Evolutionary conservation across 2,888 invertebrate genomes (phyloP).

Genomic region (Gymnosoma rotundatum): DNA sequence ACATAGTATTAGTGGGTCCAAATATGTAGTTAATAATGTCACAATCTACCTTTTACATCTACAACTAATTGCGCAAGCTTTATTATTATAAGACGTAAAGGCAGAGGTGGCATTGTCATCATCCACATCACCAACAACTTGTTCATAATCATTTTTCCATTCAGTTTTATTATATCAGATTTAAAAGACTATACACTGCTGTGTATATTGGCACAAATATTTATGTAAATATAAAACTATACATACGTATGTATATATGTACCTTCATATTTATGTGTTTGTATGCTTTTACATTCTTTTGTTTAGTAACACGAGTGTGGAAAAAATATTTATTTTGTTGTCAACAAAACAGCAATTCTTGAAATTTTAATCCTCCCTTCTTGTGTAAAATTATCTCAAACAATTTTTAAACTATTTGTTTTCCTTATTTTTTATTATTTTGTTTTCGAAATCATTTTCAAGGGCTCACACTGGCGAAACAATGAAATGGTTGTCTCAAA

Average conservation of each 20-base stretch:
- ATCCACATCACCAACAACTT: conserved; percentile 8
- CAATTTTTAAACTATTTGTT: conserved; percentile 38
- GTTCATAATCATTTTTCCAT: neutral
- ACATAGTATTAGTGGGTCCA: neutral
- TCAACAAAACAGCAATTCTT: conserved; percentile 15
- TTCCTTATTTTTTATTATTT: conserved; percentile 5
- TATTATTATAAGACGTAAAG: conserved; percentile 5
- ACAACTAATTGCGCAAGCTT: conserved; percentile 31
- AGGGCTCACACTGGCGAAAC: conserved; percentile 21
- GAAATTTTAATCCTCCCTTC: conserved; percentile 49
- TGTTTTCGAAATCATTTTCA: conserved; percentile 17
- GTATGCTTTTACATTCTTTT: conserved; percentile 3
- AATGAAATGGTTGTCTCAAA: conserved; percentile 18
- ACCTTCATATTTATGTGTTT: neutral
- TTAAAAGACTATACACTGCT: conserved; percentile 17
- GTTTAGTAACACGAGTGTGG: conserved; percentile 7
- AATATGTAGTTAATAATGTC: conserved; percentile 19
- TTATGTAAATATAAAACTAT: neutral
- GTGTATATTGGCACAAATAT: neutral
- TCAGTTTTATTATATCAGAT: neutral
- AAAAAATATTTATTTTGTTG: conserved; percentile 7
- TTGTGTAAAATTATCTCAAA: conserved; percentile 47
- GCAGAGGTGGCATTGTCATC: conserved; percentile 21
- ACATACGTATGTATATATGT: neutral
- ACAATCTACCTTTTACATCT: conserved; percentile 24